These are phyloP conservation scores for Pelodiscus sinensis DNA, from an alignment of 2,113 vertebrate genomes.

Conservation along the genomic window DNA sequence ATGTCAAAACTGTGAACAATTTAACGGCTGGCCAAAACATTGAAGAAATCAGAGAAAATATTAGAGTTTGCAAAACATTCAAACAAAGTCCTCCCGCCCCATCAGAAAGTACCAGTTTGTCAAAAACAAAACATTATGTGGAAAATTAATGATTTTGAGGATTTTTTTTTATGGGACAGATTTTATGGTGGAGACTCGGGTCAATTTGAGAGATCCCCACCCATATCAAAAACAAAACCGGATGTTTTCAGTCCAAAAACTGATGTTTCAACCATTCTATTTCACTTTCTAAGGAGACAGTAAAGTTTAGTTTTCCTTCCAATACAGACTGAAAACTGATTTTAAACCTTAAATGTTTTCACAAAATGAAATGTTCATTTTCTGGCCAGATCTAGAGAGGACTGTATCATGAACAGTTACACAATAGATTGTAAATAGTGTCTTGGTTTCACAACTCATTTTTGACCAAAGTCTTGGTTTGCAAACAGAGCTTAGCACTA, in stretches of 20 bases:
- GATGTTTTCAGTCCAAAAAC: neutral
- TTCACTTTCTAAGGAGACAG: neutral
- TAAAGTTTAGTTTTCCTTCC: neutral
- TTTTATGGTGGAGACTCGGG: neutral
- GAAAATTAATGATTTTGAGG: neutral
- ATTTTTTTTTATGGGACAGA: too few relatives aligned
- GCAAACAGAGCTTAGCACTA: accelerated
- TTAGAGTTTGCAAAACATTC: neutral
- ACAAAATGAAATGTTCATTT: neutral
- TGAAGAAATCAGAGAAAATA: accelerated
- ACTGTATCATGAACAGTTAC: accelerated
- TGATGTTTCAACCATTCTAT: neutral
- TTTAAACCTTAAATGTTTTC: neutral
- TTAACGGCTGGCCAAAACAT: neutral
- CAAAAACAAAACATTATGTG: neutral
- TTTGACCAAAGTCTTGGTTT: neutral
- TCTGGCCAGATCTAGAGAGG: neutral
- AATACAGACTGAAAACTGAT: neutral
- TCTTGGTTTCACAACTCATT: neutral
- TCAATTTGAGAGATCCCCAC: neutral
- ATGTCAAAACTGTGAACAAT: neutral
- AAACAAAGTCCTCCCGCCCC: neutral
- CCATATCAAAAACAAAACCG: neutral
- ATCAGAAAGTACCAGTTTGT: neutral
- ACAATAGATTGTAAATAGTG: neutral